These are phyloP conservation scores for Herpailurus yagouaroundi DNA, from an alignment of 2,113 vertebrate genomes.

Conservation along the genomic window DNA sequence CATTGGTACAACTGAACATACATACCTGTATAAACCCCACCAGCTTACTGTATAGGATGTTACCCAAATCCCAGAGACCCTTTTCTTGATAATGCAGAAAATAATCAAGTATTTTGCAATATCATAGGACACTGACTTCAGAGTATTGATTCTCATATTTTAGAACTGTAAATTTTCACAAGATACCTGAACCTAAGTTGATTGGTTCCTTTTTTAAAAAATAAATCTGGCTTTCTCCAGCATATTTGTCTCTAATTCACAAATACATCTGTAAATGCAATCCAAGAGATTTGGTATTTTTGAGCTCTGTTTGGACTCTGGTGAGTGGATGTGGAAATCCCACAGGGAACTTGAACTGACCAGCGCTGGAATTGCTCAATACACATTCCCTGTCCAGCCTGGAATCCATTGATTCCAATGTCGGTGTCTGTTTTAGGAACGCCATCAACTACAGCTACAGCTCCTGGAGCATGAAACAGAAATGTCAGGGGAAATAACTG, in stretches of 20 bases:
- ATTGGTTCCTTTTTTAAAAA: not conserved
- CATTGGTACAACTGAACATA: not conserved
- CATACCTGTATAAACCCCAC: not conserved
- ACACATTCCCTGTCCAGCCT: not conserved
- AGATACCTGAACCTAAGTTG: not conserved
- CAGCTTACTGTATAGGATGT: not conserved
- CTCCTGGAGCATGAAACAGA: conserved; percentile 91
- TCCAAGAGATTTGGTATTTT: not conserved
- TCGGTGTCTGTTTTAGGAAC: conserved; percentile 89
- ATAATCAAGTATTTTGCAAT: not conserved
- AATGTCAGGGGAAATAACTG: conserved; percentile 86
- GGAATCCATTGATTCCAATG: not conserved
- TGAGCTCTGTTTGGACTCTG: not conserved
- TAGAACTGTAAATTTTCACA: not conserved
- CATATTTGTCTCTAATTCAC: not conserved
- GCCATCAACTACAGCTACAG: conserved; percentile 90
- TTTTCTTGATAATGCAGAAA: conserved; percentile 25
- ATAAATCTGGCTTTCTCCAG: not conserved
- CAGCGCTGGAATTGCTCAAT: not conserved
- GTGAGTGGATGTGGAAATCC: not conserved
- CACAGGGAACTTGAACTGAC: not conserved
- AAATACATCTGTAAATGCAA: not conserved
- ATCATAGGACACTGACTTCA: not conserved
- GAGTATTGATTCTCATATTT: not conserved
- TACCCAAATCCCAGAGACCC: not conserved